Evolutionary conservation across 2,797 vertebrate species (phyloP).

Genomic region (Apodemus agrarius): DNA sequence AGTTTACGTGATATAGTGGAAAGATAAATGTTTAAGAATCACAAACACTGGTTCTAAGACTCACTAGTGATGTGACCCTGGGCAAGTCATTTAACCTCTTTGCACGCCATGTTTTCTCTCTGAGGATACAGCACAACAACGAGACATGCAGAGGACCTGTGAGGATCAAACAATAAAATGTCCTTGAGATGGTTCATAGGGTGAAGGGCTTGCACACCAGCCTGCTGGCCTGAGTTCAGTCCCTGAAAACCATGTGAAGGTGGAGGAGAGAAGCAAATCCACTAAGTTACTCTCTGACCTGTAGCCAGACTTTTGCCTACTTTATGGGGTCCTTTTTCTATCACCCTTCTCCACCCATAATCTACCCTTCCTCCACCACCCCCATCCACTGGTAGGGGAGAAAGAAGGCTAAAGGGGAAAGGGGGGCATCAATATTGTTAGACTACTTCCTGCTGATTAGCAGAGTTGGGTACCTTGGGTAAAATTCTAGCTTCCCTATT

Average conservation of each 20-base stretch:
- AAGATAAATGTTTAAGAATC: constrained; percentile 39
- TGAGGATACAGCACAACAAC: not conserved
- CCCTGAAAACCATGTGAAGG: not conserved
- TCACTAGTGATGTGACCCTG: not conserved
- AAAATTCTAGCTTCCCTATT: too few species aligned
- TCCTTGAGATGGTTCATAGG: not conserved
- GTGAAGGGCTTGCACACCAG: not conserved
- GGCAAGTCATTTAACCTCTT: constrained; percentile 12
- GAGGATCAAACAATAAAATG: constrained; percentile 2
- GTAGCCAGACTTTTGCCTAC: not conserved
- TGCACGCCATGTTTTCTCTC: not conserved
- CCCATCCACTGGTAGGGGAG: too few species aligned
- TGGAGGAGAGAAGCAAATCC: not conserved
- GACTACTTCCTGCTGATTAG: too few species aligned
- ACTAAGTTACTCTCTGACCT: not conserved
- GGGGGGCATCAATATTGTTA: too few species aligned
- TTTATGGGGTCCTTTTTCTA: not conserved
- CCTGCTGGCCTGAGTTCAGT: not conserved
- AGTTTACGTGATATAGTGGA: not conserved
- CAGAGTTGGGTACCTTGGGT: too few species aligned
- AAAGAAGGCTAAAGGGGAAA: too few species aligned
- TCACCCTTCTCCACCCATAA: too few species aligned
- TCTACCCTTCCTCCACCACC: too few species aligned
- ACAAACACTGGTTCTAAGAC: constrained; percentile 30
- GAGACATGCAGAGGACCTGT: not conserved